These are phyloP conservation scores for Linnaemya vulpina DNA, from an alignment of 2,888 invertebrate species.

Conservation along the genomic window DNA sequence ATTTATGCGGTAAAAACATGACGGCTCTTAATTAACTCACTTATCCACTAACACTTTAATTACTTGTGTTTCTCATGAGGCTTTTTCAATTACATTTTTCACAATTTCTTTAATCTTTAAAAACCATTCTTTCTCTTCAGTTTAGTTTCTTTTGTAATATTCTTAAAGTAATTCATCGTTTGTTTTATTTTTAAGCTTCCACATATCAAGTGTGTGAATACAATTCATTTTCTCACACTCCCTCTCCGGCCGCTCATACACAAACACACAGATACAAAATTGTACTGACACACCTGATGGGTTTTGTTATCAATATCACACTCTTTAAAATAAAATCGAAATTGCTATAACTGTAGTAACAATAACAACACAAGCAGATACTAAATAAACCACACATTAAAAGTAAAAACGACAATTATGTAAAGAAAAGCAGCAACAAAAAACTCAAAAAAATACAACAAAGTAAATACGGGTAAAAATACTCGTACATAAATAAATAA, in stretches of 20 bases:
- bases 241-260: background rate
- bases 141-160: too few species aligned
- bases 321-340: slow-evolving; percentile 67
- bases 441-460: background rate
- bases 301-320: slow-evolving; percentile 61
- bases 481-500: background rate
- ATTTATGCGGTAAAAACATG: too few species aligned
- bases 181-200: background rate
- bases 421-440: slow-evolving; percentile 12
- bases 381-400: slow-evolving; percentile 48
- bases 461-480: too few species aligned
- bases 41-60: too few species aligned
- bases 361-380: too few species aligned
- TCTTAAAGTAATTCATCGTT: background rate
- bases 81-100: too few species aligned
- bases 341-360: slow-evolving; percentile 49
- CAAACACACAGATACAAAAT: background rate
- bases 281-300: background rate
- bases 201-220: background rate
- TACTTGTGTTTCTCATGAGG: too few species aligned
- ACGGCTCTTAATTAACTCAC: too few species aligned
- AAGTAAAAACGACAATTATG: slow-evolving; percentile 38
- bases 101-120: too few species aligned
- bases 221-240: slow-evolving; percentile 23
- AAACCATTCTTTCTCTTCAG: too few species aligned